These are phyloP conservation scores for Lingula anatina DNA, from an alignment of 2,888 invertebrate species.

Conservation along the genomic window DNA sequence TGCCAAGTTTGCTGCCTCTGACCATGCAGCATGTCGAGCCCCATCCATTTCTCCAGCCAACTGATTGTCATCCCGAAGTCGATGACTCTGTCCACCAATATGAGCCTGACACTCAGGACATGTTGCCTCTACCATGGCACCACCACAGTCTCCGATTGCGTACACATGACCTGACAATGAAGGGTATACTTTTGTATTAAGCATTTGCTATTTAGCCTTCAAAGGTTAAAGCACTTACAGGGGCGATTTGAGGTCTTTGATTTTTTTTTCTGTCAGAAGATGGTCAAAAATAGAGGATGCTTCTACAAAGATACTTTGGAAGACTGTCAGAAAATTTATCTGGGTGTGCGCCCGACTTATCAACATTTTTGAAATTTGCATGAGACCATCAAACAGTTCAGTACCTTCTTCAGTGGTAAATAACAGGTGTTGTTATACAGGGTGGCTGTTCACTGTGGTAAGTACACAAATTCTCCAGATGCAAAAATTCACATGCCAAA, in stretches of 20 bases:
- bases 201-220: no score
- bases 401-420: no score
- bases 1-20: slow-evolving; percentile 10
- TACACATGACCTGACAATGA: slow-evolving; percentile 59
- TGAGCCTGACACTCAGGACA: slow-evolving; percentile 61
- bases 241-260: no score
- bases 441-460: no score
- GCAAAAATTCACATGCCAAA: background rate
- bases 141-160: slow-evolving; percentile 66
- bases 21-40: slow-evolving; percentile 22
- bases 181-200: background rate
- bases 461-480: background rate
- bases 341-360: no score
- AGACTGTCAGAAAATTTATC: no score
- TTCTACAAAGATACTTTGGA: no score
- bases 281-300: no score
- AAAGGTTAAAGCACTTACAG: no score
- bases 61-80: slow-evolving; percentile 53
- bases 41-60: slow-evolving; percentile 54
- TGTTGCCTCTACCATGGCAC: slow-evolving; percentile 57
- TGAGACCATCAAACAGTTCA: no score
- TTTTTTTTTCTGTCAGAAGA: no score
- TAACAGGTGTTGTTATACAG: background rate
- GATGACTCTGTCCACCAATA: slow-evolving; percentile 58
- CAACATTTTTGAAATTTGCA: no score